A percentile compares a stretch with the other conserved stretches of the same genome.
Conservation (phyloP, 2,113 vertebrate species). For the Bothrops jararaca region DNA sequence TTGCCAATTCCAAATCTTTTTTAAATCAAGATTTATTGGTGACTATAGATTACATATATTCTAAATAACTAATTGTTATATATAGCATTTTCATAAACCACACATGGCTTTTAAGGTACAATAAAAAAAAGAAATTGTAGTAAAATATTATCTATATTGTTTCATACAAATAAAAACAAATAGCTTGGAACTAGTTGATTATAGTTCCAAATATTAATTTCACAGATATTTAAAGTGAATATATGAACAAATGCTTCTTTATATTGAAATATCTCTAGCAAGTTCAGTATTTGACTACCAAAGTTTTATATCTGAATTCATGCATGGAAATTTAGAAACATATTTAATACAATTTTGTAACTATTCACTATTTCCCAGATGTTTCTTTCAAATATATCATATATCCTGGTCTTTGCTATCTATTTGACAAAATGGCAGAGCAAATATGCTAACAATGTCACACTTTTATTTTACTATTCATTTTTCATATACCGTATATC, state of each 20-base stretch:
- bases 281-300: not conserved
- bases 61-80: not conserved
- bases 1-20: not conserved
- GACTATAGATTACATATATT: not conserved
- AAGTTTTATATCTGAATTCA: not conserved
- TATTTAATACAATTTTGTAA: not conserved
- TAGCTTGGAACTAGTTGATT: not conserved
- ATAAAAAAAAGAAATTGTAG: not conserved
- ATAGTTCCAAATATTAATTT: not conserved
- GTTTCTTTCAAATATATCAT: not conserved
- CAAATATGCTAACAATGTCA: not conserved
- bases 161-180: not conserved
- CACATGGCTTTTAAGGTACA: not conserved
- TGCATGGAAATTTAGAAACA: not conserved
- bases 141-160: not conserved
- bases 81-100: not conserved
- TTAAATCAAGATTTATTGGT: not conserved
- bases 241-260: not conserved
- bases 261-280: not conserved
- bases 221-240: not conserved
- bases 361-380: not conserved
- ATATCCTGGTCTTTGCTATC: not conserved
- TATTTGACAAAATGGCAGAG: not conserved
- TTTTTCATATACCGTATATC: too few relatives aligned
- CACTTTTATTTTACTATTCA: not conserved